phyloP scores from a whole-genome alignment of 2,113 vertebrate species.

The Crotalus helleri region DNA sequence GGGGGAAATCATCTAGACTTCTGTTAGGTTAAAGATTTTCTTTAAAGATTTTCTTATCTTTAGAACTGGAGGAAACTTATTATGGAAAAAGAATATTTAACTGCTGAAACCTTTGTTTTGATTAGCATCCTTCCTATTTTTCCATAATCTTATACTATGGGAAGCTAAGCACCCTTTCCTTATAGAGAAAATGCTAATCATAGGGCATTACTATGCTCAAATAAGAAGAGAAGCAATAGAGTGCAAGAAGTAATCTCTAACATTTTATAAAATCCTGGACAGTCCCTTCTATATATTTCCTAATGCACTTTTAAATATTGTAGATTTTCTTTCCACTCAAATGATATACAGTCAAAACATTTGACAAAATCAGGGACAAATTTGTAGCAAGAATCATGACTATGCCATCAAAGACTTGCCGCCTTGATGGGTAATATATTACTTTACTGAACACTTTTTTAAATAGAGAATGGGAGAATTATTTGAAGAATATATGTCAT shows the following conservation, averaged over 20 bases:
- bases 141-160: not conserved
- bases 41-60: not conserved
- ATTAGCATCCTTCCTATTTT: not conserved
- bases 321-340: not conserved
- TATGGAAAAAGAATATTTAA: not conserved
- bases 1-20: not conserved
- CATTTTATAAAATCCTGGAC: not conserved
- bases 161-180: not conserved
- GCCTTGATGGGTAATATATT: not conserved
- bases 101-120: not conserved
- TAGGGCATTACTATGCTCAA: not conserved
- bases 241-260: not conserved
- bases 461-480: not conserved
- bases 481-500: not conserved
- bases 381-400: not conserved
- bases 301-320: not conserved
- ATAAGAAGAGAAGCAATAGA: not conserved
- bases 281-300: not conserved
- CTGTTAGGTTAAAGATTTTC: not conserved
- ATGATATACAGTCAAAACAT: not conserved
- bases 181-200: not conserved
- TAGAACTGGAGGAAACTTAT: not conserved
- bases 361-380: not conserved
- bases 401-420: not conserved
- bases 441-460: not conserved